Evolutionary conservation across 2,113 vertebrate species (phyloP).

Genomic region (Capreolus pygargus): DNA sequence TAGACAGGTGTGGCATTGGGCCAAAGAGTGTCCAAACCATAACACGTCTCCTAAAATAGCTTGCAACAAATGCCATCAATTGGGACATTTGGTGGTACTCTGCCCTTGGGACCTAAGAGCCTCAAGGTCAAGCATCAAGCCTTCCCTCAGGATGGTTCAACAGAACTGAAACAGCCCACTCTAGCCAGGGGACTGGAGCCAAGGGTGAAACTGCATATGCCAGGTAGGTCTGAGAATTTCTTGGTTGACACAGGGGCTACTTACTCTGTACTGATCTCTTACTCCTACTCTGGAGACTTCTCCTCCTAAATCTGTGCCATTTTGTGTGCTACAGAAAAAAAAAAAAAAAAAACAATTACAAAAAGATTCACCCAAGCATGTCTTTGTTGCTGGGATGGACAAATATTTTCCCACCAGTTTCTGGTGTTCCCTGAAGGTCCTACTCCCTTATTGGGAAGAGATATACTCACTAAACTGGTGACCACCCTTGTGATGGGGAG

Average conservation of each 20-base stretch:
- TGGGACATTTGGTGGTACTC: neutral
- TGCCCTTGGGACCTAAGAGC: neutral
- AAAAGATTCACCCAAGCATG: neutral
- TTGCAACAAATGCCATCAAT: neutral
- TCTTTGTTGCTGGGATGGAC: neutral
- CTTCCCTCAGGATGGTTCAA: neutral
- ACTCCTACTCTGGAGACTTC: neutral
- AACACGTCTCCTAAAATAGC: neutral
- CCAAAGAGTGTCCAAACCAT: neutral
- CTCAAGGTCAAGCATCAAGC: neutral
- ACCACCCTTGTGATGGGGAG: neutral
- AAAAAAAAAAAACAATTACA: neutral
- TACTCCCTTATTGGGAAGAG: neutral
- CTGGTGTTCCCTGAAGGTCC: neutral
- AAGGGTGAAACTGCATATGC: neutral
- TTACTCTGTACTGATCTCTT: neutral
- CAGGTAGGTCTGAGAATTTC: neutral
- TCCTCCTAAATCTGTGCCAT: neutral
- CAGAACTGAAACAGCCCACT: neutral
- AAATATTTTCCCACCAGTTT: neutral
- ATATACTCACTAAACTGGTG: neutral
- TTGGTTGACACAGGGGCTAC: neutral
- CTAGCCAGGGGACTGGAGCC: neutral
- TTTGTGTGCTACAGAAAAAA: neutral
- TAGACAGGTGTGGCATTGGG: neutral